Evolutionary conservation across 2,797 vertebrate genomes (phyloP), one percentile per base, ranked within the genome.

Genomic region (Spheniscus humboldti): DNA sequence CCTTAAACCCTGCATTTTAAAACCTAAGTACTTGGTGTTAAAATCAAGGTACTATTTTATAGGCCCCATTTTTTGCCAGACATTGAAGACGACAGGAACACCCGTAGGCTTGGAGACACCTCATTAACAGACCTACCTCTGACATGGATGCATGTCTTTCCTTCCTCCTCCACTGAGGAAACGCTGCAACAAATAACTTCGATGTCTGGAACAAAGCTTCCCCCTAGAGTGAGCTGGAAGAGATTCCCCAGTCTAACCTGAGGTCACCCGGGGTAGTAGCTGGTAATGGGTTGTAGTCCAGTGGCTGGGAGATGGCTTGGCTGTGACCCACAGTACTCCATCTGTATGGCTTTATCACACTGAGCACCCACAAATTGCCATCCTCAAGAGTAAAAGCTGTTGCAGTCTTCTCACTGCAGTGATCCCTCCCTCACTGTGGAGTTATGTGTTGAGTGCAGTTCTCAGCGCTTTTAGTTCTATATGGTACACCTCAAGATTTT

Each of bases 121-220:
- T 78, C 45, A 20, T 67, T 59, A 68, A 37, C 48, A 86, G 45
- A 41, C 20, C 10, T 71, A 23, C 12, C 59, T 74, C 78, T 72
- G 48, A 25, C 16, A 6, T 12, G 14, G 22, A 30, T 0, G 0
- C 8, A 27, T n/a, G 55, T 82, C 18, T 80, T 22, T 85, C 35
- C 31, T 93, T 89, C 19, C 14, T 55, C 7, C 31, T 71, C 9
- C 33, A 22, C 37, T 75, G 23, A 77, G n/a, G 23, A 88, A 73
- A 76, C 50, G 8, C 50, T 63, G 53, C 20, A 50, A 43, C 41
- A 88, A 74, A n/a, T 68, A 18, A 17, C 18, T 88, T 77, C 79
- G 33, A 31, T 84, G n/a, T 75, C 27, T 75, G 30, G 52, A 92
- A 45, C 4, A 66, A 88, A 88, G 23, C 43, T 69, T 81, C 8